Evolutionary conservation across 2,797 vertebrate genomes (phyloP).

Genomic region (Enteromius treurensis): DNA sequence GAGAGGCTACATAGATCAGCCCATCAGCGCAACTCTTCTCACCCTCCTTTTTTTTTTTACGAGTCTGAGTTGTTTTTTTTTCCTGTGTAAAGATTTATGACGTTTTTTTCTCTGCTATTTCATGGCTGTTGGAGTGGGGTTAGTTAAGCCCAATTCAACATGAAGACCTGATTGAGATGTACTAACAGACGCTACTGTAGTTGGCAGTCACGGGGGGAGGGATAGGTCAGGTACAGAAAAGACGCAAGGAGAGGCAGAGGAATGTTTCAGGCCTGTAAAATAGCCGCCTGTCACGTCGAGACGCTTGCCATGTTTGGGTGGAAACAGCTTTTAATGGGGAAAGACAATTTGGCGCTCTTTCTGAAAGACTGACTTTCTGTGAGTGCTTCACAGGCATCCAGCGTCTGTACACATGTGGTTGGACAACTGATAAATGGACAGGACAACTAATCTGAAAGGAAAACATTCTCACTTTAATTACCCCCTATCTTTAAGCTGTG

Average conservation of each 20-base stretch:
- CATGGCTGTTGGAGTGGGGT: conserved; percentile 63
- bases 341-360: conserved; percentile 58
- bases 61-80: conserved; percentile 66
- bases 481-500: conserved; percentile 36
- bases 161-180: conserved; percentile 59
- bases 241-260: conserved; percentile 44
- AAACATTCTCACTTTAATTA: conserved; percentile 57
- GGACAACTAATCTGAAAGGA: conserved; percentile 57
- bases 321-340: conserved; percentile 55
- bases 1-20: conserved; percentile 58
- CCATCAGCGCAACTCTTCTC: conserved; percentile 72
- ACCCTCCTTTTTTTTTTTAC: conserved; percentile 75
- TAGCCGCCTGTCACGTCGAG: conserved; percentile 50
- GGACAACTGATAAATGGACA: conserved; percentile 52
- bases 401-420: conserved; percentile 42
- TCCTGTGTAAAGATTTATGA: conserved; percentile 72
- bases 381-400: conserved; percentile 46
- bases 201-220: conserved; percentile 28
- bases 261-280: conserved; percentile 56
- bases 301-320: conserved; percentile 54
- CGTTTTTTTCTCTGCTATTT: conserved; percentile 68
- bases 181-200: conserved; percentile 45
- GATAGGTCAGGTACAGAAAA: conserved; percentile 44
- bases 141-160: conserved; percentile 58
- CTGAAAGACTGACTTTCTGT: conserved; percentile 52